Evolutionary conservation across 2,888 invertebrate species (phyloP).

Genomic region (Cactoblastis cactorum): DNA sequence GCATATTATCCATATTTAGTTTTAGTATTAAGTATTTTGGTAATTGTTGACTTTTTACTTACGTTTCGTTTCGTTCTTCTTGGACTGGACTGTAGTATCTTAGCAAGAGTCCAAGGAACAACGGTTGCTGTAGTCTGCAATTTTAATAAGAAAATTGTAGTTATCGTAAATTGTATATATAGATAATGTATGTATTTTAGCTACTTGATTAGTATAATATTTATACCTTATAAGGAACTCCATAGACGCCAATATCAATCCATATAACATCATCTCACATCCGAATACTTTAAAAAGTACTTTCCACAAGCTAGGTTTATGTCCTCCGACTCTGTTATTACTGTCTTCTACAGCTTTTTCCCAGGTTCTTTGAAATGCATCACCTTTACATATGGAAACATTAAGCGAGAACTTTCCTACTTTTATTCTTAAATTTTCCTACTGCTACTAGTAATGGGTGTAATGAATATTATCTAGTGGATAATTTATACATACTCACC

Average conservation of each 20-base stretch:
- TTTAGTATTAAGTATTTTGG: not conserved
- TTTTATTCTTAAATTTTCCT: too few relatives aligned
- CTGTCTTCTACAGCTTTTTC: constrained; percentile 71
- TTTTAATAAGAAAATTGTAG: constrained; percentile 5
- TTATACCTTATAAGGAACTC: constrained; percentile 81
- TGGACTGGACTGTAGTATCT: constrained; percentile 74
- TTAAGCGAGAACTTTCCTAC: too few relatives aligned
- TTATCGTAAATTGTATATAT: too few relatives aligned
- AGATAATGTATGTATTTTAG: too few relatives aligned
- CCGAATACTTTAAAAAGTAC: constrained; percentile 82
- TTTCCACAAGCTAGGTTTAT: constrained; percentile 79
- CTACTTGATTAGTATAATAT: not conserved
- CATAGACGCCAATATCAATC: constrained; percentile 80
- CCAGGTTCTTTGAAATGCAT: constrained; percentile 82
- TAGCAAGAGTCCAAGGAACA: constrained; percentile 81
- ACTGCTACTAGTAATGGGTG: too few relatives aligned
- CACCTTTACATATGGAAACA: too few relatives aligned
- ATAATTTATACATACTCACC: constrained; percentile 35
- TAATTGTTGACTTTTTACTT: constrained; percentile 28
- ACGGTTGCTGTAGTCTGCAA: constrained; percentile 81
- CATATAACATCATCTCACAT: constrained; percentile 79
- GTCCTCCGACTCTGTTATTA: constrained; percentile 28
- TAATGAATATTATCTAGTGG: constrained; percentile 5
- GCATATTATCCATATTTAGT: too few relatives aligned
- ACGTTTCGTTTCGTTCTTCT: constrained; percentile 45